Conservation (phyloP, 2,888 invertebrate genomes). For the Epirrhoe tristata region DNA sequence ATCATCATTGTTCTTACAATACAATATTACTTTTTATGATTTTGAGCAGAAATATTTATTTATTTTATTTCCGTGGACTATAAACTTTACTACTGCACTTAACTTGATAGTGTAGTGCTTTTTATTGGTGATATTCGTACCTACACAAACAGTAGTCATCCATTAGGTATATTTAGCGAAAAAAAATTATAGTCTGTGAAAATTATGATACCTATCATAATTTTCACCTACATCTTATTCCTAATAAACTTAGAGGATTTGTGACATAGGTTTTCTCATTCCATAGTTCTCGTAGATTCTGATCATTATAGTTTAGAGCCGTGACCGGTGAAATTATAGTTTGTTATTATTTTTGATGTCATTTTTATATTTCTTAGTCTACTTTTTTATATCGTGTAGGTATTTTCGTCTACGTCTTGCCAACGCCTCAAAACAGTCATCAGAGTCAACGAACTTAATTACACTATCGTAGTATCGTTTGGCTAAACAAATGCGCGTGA, state of each 20-base stretch:
- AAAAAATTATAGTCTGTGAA: too few relatives aligned
- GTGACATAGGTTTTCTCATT: too few relatives aligned
- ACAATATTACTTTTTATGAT: background rate
- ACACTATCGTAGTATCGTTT: constrained; percentile 18
- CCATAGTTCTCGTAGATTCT: too few relatives aligned
- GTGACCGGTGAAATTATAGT: background rate
- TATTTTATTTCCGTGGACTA: background rate
- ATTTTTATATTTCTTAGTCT: background rate
- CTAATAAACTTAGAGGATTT: too few relatives aligned
- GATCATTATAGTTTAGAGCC: too few relatives aligned
- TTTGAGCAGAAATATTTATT: background rate
- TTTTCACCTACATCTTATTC: too few relatives aligned
- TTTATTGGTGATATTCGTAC: background rate
- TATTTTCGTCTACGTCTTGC: constrained; percentile 22
- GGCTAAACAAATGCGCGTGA: constrained; percentile 31
- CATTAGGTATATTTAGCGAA: background rate
- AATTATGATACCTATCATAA: too few relatives aligned
- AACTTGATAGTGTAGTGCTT: background rate
- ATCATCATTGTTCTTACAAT: background rate
- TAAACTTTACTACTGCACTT: background rate
- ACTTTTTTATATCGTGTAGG: background rate
- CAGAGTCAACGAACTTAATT: constrained; percentile 37
- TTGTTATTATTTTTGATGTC: background rate
- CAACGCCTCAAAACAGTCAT: constrained; percentile 28
- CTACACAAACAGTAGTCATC: background rate